Base-by-base conservation (phyloP, 2,797 vertebrate genomes). In the Eptatretus atami region DNA sequence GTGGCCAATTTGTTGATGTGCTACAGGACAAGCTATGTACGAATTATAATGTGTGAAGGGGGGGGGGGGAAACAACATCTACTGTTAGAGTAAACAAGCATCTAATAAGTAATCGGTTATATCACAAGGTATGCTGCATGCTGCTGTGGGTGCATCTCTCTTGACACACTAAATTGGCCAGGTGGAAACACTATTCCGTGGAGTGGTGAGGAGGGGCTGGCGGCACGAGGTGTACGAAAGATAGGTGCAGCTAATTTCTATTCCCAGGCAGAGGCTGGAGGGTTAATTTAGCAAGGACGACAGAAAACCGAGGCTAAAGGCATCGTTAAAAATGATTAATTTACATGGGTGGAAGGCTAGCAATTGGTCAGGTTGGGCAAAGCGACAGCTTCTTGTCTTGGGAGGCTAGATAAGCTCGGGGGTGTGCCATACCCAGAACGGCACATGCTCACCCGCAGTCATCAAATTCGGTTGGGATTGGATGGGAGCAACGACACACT, bases 281-380 rank as follows among this genome's bases (percentile, higher is more conserved):
- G 57, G 57, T 61, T 61, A 61, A 61, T 61, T 61, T 61, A 61
- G 57, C n/a, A 10, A n/a, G 25, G 25, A 61, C 57, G 25, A n/a
- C 57, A 25, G 57, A n/a, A 61, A 61, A n/a, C n/a, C 25, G 57
- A n/a, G 57, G 57, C 57, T 61, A 61, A 61, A 25, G 25, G 57
- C 57, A 25, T 61, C 57, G 57, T 61, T 61, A 61, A 61, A 61
- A 61, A 61, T 61, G 57, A 61, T 61, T 61, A 61, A 61, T 61
- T n/a, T 24, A 25, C 9, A 44, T 44, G 31, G 31, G 31, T 44
- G 31, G 31, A 44, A 44, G 31, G 31, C 31, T 44, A 44, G 31
- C 31, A 44, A 44, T 44, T 44, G 31, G 31, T 44, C 31, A 44
- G 31, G 31, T 5, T 44, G 31, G 31, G 31, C 31, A 44, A 44